Percentiles rank a stretch among this genome's conserved stretches.
phyloP scores from a whole-genome alignment of 1,140 invertebrate species.

The Drosophila lacertosa region DNA sequence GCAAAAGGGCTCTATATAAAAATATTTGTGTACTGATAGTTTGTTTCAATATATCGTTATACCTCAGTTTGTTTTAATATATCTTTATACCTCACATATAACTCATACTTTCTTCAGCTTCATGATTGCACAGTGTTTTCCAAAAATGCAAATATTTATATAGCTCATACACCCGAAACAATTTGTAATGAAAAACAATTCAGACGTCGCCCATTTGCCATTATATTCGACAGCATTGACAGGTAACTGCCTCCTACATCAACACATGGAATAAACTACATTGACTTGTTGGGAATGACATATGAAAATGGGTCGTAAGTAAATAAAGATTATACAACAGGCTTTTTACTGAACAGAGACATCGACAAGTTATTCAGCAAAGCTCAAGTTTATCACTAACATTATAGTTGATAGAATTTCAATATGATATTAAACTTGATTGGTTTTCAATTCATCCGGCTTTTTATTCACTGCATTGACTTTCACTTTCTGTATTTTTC shows the following conservation, averaged over 20 bases:
- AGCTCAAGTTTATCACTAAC: background rate
- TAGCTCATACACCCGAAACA: conserved; percentile 50
- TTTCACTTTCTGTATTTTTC: conserved; percentile 42
- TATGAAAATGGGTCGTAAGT: conserved; percentile 25
- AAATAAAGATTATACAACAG: conserved; percentile 20
- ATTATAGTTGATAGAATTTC: background rate
- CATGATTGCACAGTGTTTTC: too few relatives aligned
- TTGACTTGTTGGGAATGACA: conserved; percentile 29
- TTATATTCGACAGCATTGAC: conserved; percentile 40
- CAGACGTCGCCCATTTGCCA: conserved; percentile 55
- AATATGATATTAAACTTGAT: conserved; percentile 38
- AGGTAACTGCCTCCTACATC: conserved; percentile 20
- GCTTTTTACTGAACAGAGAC: too few relatives aligned
- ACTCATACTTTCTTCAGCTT: too few relatives aligned
- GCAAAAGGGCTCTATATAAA: too few relatives aligned
- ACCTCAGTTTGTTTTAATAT: too few relatives aligned
- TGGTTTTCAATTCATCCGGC: conserved; percentile 22
- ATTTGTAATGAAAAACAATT: conserved; percentile 66
- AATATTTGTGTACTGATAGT: too few relatives aligned
- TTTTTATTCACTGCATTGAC: conserved; percentile 37
- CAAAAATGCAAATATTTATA: background rate
- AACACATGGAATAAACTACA: conserved; percentile 57
- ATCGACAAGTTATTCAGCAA: conserved; percentile 24
- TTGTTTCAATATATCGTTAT: too few relatives aligned
- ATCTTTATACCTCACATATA: too few relatives aligned